Conservation (phyloP, 2,113 vertebrate genomes). For the Callocephalon fimbriatum region DNA sequence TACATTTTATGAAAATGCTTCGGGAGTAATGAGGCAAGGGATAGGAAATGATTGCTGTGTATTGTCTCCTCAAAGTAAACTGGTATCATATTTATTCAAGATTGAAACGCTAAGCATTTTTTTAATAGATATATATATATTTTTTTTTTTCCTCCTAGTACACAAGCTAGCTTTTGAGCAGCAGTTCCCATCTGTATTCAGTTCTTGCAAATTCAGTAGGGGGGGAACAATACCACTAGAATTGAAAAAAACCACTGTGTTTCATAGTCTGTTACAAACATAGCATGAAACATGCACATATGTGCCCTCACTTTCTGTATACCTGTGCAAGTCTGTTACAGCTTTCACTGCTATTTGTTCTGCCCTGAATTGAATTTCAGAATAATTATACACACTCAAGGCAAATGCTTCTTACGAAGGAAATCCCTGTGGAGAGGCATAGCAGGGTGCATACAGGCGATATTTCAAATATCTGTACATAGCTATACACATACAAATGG, state of each 20-base stretch:
- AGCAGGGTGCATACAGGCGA: neutral
- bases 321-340: neutral
- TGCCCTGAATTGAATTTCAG: neutral
- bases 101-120: neutral
- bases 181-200: slow-evolving; percentile 1
- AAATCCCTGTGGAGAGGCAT: neutral
- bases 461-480: neutral
- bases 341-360: neutral
- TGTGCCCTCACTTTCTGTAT: neutral
- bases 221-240: neutral
- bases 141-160: neutral
- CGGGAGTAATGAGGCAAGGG: neutral
- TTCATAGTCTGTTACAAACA: neutral
- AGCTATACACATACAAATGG: neutral
- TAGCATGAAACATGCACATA: neutral
- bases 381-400: neutral
- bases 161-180: neutral
- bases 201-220: neutral
- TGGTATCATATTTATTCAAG: neutral
- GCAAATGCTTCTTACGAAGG: neutral
- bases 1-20: neutral
- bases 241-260: neutral
- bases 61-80: neutral
- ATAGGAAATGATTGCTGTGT: neutral
- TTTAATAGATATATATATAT: neutral